phyloP scores from a whole-genome alignment of 2,888 invertebrate genomes.

The Drosophila mayaguana region DNA sequence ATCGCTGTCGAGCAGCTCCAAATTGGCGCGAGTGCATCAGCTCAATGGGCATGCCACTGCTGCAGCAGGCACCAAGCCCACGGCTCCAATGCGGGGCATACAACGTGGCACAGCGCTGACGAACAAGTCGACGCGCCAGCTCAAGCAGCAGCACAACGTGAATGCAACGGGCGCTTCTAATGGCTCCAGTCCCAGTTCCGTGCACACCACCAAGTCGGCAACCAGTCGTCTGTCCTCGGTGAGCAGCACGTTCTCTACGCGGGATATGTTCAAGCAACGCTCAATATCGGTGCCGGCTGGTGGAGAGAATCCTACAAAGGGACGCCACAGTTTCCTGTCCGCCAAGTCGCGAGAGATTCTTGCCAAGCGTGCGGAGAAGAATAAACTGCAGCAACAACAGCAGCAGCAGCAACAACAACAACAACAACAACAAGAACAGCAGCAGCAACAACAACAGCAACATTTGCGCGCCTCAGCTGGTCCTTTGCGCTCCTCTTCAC shows the following conservation, averaged over 20 bases:
- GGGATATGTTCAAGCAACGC: conserved; percentile 84
- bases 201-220: conserved; percentile 84
- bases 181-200: conserved; percentile 84
- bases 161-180: conserved; percentile 80
- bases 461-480: conserved; percentile 62
- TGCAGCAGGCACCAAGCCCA: conserved; percentile 7
- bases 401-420: conserved; percentile 66
- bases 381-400: conserved; percentile 77
- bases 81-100: conserved; percentile 36
- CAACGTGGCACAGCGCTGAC: conserved; percentile 55
- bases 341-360: conserved; percentile 85
- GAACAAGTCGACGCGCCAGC: conserved; percentile 70
- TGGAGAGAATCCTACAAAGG: conserved; percentile 57
- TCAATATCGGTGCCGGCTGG: conserved; percentile 84
- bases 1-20: conserved; percentile 75
- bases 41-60: conserved; percentile 67
- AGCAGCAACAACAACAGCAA: conserved; percentile 56
- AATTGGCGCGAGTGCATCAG: conserved; percentile 81
- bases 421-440: conserved; percentile 50
- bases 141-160: conserved; percentile 77
- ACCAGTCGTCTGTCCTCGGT: conserved; percentile 84
- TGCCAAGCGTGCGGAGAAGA: conserved; percentile 84
- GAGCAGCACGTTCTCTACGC: conserved; percentile 83
- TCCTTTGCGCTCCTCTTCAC: conserved; percentile 80
- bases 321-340: conserved; percentile 84